Percentiles rank a stretch among this genome's conserved stretches.
These are phyloP conservation scores for Trachemys scripta DNA, from an alignment of 2,113 vertebrate genomes.

Conservation along the genomic window DNA sequence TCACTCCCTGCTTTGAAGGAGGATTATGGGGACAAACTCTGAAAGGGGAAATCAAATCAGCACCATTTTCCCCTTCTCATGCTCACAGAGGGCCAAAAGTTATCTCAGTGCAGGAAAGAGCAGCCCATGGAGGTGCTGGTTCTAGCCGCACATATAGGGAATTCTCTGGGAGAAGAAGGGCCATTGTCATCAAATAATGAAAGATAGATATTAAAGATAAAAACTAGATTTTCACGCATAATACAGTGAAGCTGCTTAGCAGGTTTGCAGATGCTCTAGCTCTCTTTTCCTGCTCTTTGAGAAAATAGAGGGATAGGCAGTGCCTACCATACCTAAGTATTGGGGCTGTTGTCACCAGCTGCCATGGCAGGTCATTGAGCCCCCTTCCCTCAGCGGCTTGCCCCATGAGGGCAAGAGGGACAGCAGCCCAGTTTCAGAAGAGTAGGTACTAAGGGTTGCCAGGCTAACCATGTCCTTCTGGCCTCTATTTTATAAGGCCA, in stretches of 20 bases:
- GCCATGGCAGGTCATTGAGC: too few relatives aligned
- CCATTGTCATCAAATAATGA: neutral
- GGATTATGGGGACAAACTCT: neutral
- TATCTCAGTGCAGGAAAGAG: neutral
- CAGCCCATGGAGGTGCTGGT: neutral
- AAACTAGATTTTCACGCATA: neutral
- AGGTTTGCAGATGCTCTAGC: neutral
- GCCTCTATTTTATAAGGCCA: too few relatives aligned
- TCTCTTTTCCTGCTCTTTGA: neutral
- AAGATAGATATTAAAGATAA: neutral
- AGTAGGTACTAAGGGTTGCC: too few relatives aligned
- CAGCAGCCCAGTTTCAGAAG: too few relatives aligned
- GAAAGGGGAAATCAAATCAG: neutral
- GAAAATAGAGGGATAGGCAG: neutral
- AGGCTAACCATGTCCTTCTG: too few relatives aligned
- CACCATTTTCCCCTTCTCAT: neutral
- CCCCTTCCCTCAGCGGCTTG: too few relatives aligned
- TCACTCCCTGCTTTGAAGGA: neutral
- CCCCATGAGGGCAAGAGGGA: too few relatives aligned
- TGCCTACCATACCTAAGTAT: neutral
- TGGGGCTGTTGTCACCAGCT: too few relatives aligned
- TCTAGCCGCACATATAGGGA: fast-evolving
- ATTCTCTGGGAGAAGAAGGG: neutral
- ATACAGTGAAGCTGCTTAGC: neutral
- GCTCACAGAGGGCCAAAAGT: neutral